Base-by-base conservation (phyloP, 2,113 vertebrate genomes). In the Elachura formosa region DNA sequence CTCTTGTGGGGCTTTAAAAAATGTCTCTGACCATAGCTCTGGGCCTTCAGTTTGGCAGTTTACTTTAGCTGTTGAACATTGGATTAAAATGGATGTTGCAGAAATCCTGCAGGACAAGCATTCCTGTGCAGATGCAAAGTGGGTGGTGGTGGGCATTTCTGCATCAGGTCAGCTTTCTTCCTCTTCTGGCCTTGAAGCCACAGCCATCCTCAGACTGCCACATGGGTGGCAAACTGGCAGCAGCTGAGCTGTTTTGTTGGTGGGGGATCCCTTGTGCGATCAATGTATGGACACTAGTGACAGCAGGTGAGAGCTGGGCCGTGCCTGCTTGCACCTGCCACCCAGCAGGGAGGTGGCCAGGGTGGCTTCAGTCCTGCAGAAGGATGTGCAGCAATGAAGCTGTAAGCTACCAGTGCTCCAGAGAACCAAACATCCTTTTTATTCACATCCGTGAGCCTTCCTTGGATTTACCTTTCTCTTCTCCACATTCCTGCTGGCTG, bases 251-350 rank as follows among this genome's bases (percentile, higher is more conserved):
- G 6, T 59, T 67, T 23, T 2, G 1, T 56, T 10, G 1, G 9
- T 25, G 34, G 9, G 38, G 17, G 7, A 48, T 67, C 10, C 23
- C 43, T 13, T 0, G 0, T 25, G 26, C 0, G 3, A 51, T 46
- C 63, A 36, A 31, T 24, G 31, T n/a, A 11, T 24, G 36, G 63
- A 36, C 22, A 36, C 23, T 43, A 3, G 2, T 3, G 40, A 21
- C 46, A 40, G 76, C 3, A 2, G 2, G 2, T 0, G 2, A 63
- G 56, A 23, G 51, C 59, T 54, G 68, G 41, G 31, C 59, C 3
- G 0, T 15, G 16, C 18, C 68, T 22, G 9, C 56, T 71, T 67
- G 34, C 45, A 26, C 8, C 51, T 74, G 66, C 26, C 31, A 14
- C 20, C 28, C 64, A 48, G 40, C 28, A 36, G 68, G 52, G 51